Evolutionary conservation across 1,140 invertebrate species (phyloP).

Genomic region (Cyclargus thomasi): DNA sequence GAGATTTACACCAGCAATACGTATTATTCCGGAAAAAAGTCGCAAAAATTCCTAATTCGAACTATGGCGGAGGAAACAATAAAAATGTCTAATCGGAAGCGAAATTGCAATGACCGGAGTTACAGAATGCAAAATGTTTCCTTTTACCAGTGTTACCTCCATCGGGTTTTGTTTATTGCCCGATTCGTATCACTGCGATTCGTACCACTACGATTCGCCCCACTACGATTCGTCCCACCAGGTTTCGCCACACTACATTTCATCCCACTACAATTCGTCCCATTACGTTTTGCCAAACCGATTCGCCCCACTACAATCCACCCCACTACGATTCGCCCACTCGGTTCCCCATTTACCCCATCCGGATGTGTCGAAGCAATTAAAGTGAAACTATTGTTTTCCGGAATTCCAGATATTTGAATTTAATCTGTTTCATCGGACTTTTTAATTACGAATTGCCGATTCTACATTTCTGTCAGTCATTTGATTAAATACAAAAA

Average conservation of each 20-base stretch:
- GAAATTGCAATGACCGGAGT: constrained; percentile 25
- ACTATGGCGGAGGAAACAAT: constrained; percentile 14
- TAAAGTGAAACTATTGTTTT: constrained; percentile 9
- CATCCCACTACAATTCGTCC: background rate
- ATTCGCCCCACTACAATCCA: background rate
- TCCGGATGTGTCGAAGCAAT: constrained; percentile 19
- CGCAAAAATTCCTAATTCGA: background rate
- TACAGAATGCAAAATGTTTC: constrained; percentile 31
- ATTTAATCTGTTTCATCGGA: constrained; percentile 14
- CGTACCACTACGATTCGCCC: too few relatives aligned
- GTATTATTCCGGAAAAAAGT: background rate
- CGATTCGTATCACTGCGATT: too few relatives aligned
- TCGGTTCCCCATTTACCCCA: constrained; percentile 20
- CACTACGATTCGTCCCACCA: background rate
- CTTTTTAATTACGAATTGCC: constrained; percentile 32
- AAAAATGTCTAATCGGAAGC: constrained; percentile 23
- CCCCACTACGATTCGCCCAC: background rate
- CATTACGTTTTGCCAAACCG: background rate
- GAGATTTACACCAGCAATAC: background rate
- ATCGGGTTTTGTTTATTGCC: background rate
- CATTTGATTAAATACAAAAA: background rate
- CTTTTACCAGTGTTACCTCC: constrained; percentile 31
- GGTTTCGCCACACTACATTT: background rate
- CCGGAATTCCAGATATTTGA: background rate
- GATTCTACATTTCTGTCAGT: background rate